Percentiles rank a stretch among this genome's conserved stretches.
Evolutionary conservation across 2,113 vertebrate genomes (phyloP).

Genomic region (Vireo altiloquus): DNA sequence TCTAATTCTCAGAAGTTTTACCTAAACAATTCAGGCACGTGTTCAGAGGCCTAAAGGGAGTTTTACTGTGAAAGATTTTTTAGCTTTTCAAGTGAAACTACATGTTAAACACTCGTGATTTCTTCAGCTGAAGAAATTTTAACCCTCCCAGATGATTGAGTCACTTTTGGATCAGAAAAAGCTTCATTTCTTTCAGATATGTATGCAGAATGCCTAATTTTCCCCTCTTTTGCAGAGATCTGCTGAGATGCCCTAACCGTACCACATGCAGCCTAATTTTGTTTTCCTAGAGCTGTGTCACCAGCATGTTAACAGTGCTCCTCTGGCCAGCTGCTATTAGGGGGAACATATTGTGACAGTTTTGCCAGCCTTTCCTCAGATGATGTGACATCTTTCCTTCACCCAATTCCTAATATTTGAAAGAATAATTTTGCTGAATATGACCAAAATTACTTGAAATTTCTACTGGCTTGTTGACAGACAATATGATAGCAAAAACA

Average conservation of each 20-base stretch:
- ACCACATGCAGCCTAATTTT: not conserved
- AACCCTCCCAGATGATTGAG: not conserved
- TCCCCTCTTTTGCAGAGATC: not conserved
- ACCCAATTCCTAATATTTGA: not conserved
- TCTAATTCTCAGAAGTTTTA: not conserved
- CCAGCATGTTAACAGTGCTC: not conserved
- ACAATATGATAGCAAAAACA: not conserved
- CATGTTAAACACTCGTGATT: not conserved
- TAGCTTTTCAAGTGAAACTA: not conserved
- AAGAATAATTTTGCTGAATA: not conserved
- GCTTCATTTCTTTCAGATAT: not conserved
- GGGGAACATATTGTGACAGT: not conserved
- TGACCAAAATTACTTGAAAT: not conserved
- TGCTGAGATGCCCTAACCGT: not conserved
- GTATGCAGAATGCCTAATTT: not conserved
- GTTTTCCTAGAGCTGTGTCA: not conserved
- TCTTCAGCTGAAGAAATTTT: not conserved
- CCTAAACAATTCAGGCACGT: not conserved
- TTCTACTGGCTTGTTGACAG: not conserved
- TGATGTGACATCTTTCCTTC: not conserved
- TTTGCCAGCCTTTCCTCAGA: not conserved
- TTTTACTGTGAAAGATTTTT: not conserved
- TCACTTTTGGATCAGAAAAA: not conserved
- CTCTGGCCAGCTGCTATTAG: not conserved
- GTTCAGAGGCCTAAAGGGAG: not conserved